phyloP scores from a whole-genome alignment of 2,797 vertebrate species.

The Phrynocephalus guinanensis region DNA sequence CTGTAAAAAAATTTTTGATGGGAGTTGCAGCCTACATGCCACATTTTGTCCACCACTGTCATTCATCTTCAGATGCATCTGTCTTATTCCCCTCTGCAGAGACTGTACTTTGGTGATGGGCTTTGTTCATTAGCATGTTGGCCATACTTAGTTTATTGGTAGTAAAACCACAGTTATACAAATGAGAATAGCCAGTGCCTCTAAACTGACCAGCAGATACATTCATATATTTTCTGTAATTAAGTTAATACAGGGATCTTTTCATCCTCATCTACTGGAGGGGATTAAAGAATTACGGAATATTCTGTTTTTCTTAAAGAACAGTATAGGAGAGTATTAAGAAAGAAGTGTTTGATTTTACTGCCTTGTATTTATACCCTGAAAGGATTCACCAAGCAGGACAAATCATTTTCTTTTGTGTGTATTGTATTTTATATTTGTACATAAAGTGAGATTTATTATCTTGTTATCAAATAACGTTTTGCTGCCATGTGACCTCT shows the following conservation, averaged over 20 bases:
- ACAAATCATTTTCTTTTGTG: background rate
- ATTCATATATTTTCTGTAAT: conserved; percentile 8
- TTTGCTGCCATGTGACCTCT: background rate
- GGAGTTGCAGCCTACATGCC: too few relatives aligned
- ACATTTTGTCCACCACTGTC: too few relatives aligned
- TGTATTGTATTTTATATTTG: background rate
- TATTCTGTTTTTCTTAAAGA: background rate
- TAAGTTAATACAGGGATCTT: too few relatives aligned
- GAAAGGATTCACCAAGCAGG: background rate
- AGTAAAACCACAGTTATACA: background rate
- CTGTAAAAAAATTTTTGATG: too few relatives aligned
- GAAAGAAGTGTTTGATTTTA: background rate
- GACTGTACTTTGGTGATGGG: too few relatives aligned
- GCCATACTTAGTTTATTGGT: background rate
- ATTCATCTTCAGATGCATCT: too few relatives aligned
- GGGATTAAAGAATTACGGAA: background rate
- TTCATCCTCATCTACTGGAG: background rate
- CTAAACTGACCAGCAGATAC: background rate
- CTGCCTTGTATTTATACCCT: too few relatives aligned
- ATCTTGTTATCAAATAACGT: background rate
- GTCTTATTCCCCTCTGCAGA: too few relatives aligned
- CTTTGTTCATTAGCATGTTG: too few relatives aligned
- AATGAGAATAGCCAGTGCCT: background rate
- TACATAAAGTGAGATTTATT: background rate
- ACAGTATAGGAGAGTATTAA: background rate